Evolutionary conservation across 2,797 vertebrate species (phyloP).

Genomic region (Mionectes olivaceus): DNA sequence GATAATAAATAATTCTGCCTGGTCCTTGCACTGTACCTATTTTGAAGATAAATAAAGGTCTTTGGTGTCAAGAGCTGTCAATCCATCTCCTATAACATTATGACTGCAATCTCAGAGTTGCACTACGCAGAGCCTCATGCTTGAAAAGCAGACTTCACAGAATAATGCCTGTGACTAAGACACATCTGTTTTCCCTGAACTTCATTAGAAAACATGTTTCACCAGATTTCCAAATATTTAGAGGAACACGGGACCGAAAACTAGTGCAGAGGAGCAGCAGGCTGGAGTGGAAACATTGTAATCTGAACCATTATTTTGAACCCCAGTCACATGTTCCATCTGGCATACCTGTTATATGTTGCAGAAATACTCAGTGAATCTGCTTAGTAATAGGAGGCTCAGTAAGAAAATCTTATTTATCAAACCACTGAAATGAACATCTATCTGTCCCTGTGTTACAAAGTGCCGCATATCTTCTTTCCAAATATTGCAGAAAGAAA

Average conservation of each 20-base stretch:
- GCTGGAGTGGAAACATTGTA: not conserved
- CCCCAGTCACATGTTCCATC: not conserved
- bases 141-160: not conserved
- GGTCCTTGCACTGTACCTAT: not conserved
- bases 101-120: not conserved
- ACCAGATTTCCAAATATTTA: not conserved
- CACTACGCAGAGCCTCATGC: not conserved
- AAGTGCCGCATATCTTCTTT: not conserved
- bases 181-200: not conserved
- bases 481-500: not conserved
- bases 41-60: conserved; percentile 1
- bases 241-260: not conserved
- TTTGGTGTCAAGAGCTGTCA: conserved; percentile 6
- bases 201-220: not conserved
- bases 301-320: conserved; percentile 9
- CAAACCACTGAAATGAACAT: not conserved
- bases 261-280: not conserved
- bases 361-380: not conserved
- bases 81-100: not conserved
- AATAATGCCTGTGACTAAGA: not conserved
- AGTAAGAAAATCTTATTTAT: not conserved
- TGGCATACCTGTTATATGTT: not conserved
- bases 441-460: not conserved
- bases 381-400: not conserved
- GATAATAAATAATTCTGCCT: not conserved